Conservation (phyloP, 1,140 invertebrate species). For the Yoshiicerus persimilis region DNA sequence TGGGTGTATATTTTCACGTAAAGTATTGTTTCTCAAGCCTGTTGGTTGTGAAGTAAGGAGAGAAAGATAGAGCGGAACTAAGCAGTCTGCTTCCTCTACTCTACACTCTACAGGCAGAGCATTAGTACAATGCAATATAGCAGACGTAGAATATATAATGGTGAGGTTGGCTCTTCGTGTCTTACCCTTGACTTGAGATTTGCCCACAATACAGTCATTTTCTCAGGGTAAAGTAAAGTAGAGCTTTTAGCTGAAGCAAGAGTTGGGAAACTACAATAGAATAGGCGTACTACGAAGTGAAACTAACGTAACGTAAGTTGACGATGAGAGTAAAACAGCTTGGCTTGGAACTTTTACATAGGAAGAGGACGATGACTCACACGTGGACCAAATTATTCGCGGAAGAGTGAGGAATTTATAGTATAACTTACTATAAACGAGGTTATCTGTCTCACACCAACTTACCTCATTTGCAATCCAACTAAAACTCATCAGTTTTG, state of each 20-base stretch:
- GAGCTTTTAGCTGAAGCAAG: not conserved
- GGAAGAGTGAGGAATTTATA: not conserved
- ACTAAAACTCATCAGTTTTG: not conserved
- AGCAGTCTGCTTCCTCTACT: not conserved
- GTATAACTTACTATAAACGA: not conserved
- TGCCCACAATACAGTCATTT: not conserved
- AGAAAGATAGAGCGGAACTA: not conserved
- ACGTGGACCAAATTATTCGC: slow-evolving; percentile 5
- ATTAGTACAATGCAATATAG: not conserved
- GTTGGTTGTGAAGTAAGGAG: not conserved
- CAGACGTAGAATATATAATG: not conserved
- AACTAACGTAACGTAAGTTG: not conserved
- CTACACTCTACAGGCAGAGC: too few species aligned
- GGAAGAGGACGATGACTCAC: slow-evolving; percentile 6
- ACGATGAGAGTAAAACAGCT: not conserved
- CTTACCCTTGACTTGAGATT: not conserved
- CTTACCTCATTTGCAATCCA: not conserved
- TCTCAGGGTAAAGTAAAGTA: not conserved
- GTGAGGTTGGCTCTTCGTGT: not conserved
- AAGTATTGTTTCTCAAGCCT: not conserved
- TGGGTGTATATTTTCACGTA: not conserved
- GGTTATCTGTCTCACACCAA: not conserved
- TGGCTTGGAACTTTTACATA: not conserved
- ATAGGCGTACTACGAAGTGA: not conserved
- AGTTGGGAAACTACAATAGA: not conserved